These are phyloP conservation scores for Amphipoea lucens DNA, from an alignment of 2,888 invertebrate genomes.

Conservation along the genomic window DNA sequence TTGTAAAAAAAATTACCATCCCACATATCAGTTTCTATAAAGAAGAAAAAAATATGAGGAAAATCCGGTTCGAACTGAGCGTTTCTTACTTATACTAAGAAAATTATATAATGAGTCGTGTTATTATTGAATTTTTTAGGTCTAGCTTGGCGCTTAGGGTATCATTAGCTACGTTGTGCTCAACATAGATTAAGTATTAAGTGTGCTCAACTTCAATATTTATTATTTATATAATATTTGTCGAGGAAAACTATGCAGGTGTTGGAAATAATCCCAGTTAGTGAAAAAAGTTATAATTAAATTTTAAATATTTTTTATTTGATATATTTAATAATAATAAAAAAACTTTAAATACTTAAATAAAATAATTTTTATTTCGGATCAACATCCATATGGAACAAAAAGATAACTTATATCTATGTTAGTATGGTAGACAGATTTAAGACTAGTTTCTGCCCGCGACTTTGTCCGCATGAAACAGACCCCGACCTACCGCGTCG, in stretches of 20 bases:
- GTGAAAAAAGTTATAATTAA: neutral
- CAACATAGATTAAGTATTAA: neutral
- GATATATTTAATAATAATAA: no score
- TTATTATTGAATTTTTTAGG: constrained; percentile 43
- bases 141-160: constrained; percentile 18
- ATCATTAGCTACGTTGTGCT: constrained; percentile 14
- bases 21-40: neutral
- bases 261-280: neutral
- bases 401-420: no score
- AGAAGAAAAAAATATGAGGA: constrained; percentile 56
- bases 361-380: no score
- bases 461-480: neutral
- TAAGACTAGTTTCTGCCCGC: neutral
- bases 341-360: no score
- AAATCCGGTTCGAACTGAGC: constrained; percentile 65
- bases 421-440: neutral
- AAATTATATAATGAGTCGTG: constrained; percentile 49
- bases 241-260: neutral
- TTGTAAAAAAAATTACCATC: constrained; percentile 31
- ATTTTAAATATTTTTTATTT: neutral
- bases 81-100: constrained; percentile 45
- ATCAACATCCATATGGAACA: no score
- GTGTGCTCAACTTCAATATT: constrained; percentile 2
- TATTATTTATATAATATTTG: neutral
- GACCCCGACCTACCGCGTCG: neutral